Evolutionary conservation across 2,113 vertebrate species (phyloP).

Genomic region (Cebidichthys violaceus): DNA sequence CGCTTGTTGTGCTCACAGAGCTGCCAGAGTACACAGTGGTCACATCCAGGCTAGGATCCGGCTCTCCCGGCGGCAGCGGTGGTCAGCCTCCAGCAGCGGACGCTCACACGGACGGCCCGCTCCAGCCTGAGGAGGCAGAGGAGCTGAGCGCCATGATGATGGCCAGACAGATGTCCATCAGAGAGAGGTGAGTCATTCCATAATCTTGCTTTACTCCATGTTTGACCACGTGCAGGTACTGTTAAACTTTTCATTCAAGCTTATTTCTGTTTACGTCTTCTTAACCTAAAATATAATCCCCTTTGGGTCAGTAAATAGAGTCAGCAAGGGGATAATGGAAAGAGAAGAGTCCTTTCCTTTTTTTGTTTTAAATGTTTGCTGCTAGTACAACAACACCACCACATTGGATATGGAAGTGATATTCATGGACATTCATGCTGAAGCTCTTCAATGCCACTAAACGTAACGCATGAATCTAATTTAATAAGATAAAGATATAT

Average conservation of each 20-base stretch:
- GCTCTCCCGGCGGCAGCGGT: constrained; percentile 60
- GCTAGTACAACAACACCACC: neutral
- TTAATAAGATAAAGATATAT: neutral
- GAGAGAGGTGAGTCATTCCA: constrained; percentile 87
- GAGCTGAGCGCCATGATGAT: constrained; percentile 81
- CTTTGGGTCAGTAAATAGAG: neutral
- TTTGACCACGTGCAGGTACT: neutral
- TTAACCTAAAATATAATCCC: neutral
- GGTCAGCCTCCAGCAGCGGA: constrained; percentile 75
- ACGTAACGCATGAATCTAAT: neutral
- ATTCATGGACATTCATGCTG: neutral
- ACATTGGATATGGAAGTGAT: neutral
- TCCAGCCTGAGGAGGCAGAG: constrained; percentile 76
- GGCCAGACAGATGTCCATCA: constrained; percentile 92
- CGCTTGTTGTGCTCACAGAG: constrained; percentile 73
- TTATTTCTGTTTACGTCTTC: neutral
- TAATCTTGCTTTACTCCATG: neutral
- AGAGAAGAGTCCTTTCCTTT: neutral
- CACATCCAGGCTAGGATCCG: constrained; percentile 56
- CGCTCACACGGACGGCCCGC: constrained; percentile 51
- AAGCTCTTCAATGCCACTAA: neutral
- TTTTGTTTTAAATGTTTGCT: neutral
- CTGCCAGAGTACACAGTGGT: constrained; percentile 71
- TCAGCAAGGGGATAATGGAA: neutral
- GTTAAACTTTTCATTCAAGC: neutral